Evolutionary conservation across 2,888 invertebrate species (phyloP).

Genomic region (Silvanus unidentatus): DNA sequence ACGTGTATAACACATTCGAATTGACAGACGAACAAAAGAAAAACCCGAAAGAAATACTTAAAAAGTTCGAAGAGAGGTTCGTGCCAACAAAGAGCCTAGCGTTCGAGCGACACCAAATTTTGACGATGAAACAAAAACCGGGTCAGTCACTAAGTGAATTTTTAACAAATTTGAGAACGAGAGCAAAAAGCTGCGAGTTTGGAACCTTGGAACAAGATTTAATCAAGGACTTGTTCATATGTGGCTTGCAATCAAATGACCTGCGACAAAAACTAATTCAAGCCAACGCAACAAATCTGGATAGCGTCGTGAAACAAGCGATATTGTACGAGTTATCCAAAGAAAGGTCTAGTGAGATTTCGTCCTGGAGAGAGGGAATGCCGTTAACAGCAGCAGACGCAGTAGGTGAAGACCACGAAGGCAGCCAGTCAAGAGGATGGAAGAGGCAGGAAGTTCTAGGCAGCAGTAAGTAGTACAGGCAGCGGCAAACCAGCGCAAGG

Average conservation of each 20-base stretch:
- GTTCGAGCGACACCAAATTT: neutral
- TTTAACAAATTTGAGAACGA: neutral
- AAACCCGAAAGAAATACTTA: neutral
- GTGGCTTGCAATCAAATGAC: conserved; percentile 1
- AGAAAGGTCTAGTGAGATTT: neutral
- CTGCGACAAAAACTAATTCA: neutral
- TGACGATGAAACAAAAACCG: neutral
- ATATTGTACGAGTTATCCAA: neutral
- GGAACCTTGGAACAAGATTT: neutral
- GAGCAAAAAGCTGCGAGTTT: neutral
- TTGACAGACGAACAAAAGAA: neutral
- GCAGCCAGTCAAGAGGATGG: neutral
- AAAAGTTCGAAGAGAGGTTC: neutral
- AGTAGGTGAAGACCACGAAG: neutral
- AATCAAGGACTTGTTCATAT: neutral
- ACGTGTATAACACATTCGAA: neutral
- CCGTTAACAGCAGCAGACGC: neutral
- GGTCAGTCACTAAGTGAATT: neutral
- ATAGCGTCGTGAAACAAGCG: neutral
- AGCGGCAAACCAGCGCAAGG: too few species aligned
- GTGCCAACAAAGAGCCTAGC: neutral
- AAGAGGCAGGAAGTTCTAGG: neutral
- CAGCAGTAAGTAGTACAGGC: too few species aligned
- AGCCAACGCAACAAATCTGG: neutral
- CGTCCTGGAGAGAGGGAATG: too few species aligned